phyloP scores from a whole-genome alignment of 2,797 vertebrate species.

The Limosa lapponica region DNA sequence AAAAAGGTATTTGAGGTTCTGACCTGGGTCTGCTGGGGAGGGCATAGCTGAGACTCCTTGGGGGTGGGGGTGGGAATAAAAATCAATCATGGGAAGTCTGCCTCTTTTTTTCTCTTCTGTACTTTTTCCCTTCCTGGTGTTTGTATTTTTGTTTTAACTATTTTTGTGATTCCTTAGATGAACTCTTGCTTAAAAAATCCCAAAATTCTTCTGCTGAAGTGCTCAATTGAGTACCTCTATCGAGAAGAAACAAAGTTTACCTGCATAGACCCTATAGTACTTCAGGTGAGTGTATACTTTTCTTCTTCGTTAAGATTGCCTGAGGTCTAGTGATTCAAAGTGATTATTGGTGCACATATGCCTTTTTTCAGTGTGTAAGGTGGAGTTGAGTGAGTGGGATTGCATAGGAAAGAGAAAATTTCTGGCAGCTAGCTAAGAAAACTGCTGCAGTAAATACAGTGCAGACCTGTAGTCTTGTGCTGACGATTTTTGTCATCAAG shows the following conservation, averaged over 20 bases:
- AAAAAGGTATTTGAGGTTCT: background rate
- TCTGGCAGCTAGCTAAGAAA: background rate
- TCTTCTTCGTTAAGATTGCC: background rate
- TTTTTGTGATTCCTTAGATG: slow-evolving; percentile 83
- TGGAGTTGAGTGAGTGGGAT: background rate
- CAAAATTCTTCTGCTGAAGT: slow-evolving; percentile 95
- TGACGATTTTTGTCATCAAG: background rate
- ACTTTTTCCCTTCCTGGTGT: background rate
- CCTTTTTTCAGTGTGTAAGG: background rate
- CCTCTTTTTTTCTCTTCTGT: background rate
- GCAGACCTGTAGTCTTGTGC: background rate
- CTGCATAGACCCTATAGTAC: slow-evolving; percentile 96
- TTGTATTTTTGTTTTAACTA: background rate
- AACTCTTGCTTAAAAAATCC: slow-evolving; percentile 96
- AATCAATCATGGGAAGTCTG: background rate
- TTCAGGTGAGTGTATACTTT: slow-evolving; percentile 85
- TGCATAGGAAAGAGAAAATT: background rate
- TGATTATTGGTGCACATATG: background rate
- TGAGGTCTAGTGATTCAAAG: background rate
- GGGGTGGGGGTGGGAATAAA: rapidly evolving
- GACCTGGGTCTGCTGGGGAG: background rate
- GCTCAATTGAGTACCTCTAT: slow-evolving; percentile 98
- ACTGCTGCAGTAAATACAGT: background rate
- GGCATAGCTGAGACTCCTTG: background rate
- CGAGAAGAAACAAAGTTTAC: slow-evolving; percentile 98